A percentile compares a stretch with the other conserved stretches of the same genome.
phyloP scores from a whole-genome alignment of 2,888 invertebrate species.

The Gymnoscelis rufifasciata region DNA sequence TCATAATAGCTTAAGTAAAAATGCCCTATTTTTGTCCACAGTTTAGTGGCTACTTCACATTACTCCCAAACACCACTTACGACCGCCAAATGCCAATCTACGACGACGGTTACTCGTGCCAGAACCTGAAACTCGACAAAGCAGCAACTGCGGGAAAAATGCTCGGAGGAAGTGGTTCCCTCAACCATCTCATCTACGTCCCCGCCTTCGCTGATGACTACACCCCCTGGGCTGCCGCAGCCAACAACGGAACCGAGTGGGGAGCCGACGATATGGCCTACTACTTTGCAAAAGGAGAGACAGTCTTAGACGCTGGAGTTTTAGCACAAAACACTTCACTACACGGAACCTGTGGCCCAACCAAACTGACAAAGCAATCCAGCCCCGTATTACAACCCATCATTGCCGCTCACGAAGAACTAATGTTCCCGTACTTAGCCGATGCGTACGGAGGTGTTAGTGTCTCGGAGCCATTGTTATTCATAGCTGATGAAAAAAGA shows the following conservation, averaged over 20 bases:
- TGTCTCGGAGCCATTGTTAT: slow-evolving; percentile 1
- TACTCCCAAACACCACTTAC: slow-evolving; percentile 23
- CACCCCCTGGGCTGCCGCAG: slow-evolving; percentile 33
- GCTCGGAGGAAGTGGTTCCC: slow-evolving; percentile 45
- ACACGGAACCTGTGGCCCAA: slow-evolving; percentile 11
- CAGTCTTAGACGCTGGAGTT: neutral
- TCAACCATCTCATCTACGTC: slow-evolving; percentile 36
- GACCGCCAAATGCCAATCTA: slow-evolving; percentile 38
- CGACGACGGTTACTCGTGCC: slow-evolving; percentile 33
- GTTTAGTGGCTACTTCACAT: slow-evolving; percentile 34
- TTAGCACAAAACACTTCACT: slow-evolving; percentile 2
- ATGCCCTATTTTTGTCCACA: slow-evolving; percentile 26
- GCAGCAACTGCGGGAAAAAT: slow-evolving; percentile 38
- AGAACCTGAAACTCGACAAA: slow-evolving; percentile 27
- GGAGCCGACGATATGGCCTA: slow-evolving; percentile 30
- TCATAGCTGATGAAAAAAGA: neutral
- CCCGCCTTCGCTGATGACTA: slow-evolving; percentile 37
- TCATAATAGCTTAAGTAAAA: no score
- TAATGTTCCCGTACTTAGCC: neutral
- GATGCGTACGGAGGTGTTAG: neutral
- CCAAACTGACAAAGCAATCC: neutral
- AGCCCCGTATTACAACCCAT: neutral
- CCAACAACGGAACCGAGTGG: slow-evolving; percentile 34
- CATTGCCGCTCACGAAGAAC: slow-evolving; percentile 2
- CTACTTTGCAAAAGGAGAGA: slow-evolving; percentile 36